These are phyloP conservation scores for Enteromius trimaculatus DNA, from an alignment of 2,797 vertebrate genomes.

Conservation along the genomic window DNA sequence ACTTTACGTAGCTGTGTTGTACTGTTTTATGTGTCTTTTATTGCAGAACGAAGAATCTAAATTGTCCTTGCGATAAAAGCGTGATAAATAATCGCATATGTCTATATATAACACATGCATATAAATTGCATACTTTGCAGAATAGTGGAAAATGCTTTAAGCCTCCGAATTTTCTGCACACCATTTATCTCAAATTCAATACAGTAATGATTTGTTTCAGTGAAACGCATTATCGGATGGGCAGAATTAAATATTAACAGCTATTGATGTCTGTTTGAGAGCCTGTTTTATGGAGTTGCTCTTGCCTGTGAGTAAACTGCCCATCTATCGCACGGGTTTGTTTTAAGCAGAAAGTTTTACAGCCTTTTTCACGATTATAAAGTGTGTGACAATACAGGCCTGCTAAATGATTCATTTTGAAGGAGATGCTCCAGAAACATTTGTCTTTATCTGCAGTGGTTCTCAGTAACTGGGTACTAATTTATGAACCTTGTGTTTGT, in stretches of 20 bases:
- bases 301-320: constrained; percentile 62
- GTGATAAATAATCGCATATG: constrained; percentile 43
- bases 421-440: constrained; percentile 14
- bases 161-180: constrained; percentile 68
- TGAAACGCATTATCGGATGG: constrained; percentile 71
- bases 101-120: constrained; percentile 46
- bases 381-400: constrained; percentile 13
- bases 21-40: constrained; percentile 54
- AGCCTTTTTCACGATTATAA: constrained; percentile 21
- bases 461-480: background rate
- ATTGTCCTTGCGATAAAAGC: constrained; percentile 10
- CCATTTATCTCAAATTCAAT: constrained; percentile 74
- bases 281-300: constrained; percentile 71
- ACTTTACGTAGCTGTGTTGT: constrained; percentile 46
- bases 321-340: constrained; percentile 13
- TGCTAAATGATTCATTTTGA: constrained; percentile 22
- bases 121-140: constrained; percentile 59
- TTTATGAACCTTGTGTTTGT: constrained; percentile 8
- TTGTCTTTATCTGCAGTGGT: constrained; percentile 19
- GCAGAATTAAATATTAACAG: constrained; percentile 79
- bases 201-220: constrained; percentile 75
- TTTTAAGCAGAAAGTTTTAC: constrained; percentile 43
- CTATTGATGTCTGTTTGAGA: constrained; percentile 72
- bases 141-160: constrained; percentile 57
- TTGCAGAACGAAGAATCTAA: constrained; percentile 25